Conservation (phyloP, 92 coral and sea anemone genomes). For the Palythoa heliodiscus region DNA sequence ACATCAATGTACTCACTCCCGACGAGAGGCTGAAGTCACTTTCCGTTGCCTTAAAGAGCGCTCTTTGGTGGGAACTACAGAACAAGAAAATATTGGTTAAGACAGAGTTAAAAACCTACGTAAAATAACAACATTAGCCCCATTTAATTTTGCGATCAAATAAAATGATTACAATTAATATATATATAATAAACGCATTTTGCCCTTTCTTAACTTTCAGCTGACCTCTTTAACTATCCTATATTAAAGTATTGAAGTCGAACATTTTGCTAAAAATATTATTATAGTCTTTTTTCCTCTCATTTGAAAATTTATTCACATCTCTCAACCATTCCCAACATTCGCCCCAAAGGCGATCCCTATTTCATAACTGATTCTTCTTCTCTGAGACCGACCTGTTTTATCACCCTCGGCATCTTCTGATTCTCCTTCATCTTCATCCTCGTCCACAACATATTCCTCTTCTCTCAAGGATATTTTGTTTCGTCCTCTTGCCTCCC, state of each 20-base stretch:
- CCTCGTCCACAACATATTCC: slow-evolving; percentile 80
- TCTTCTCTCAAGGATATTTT: slow-evolving; percentile 52
- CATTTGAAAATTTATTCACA: neutral
- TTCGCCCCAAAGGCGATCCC: neutral
- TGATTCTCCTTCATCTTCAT: slow-evolving; percentile 85
- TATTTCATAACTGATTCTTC: too few relatives aligned
- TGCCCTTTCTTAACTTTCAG: too few relatives aligned
- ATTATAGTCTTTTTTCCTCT: too few relatives aligned
- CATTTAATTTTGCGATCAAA: too few relatives aligned
- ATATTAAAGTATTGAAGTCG: too few relatives aligned
- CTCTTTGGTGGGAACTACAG: slow-evolving; percentile 55
- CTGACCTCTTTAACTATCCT: too few relatives aligned
- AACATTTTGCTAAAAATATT: too few relatives aligned
- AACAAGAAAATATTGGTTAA: neutral
- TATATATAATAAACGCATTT: too few relatives aligned
- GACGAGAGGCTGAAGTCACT: slow-evolving; percentile 82
- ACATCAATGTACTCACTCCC: slow-evolving; percentile 52
- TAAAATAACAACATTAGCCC: neutral
- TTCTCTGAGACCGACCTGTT: neutral
- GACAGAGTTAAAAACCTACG: too few relatives aligned
- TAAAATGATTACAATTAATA: neutral
- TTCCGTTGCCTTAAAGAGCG: slow-evolving; percentile 69
- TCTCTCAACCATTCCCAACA: neutral
- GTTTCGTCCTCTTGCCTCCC: slow-evolving; percentile 26
- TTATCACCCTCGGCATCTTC: slow-evolving; percentile 67